These are phyloP conservation scores for Aphelinus certus DNA, from an alignment of 1,140 invertebrate genomes.

Conservation along the genomic window DNA sequence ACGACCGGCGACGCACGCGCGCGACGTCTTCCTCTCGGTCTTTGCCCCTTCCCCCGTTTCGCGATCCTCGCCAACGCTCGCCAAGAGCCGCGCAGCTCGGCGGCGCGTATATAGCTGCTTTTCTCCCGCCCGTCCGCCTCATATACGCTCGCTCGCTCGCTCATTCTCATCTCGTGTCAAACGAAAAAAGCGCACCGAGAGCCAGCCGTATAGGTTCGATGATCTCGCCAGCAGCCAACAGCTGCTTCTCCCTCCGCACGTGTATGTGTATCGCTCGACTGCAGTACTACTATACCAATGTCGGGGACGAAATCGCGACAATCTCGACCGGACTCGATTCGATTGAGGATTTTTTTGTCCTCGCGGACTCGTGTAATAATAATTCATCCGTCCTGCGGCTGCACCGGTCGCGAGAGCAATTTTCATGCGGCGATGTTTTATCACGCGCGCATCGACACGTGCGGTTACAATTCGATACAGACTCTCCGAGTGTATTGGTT, in stretches of 20 bases:
- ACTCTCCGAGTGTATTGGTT: no score
- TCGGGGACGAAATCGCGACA: slow-evolving; percentile 26
- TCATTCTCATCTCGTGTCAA: no score
- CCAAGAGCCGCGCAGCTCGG: neutral
- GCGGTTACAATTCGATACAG: no score
- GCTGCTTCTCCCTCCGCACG: slow-evolving; percentile 2
- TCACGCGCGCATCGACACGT: no score
- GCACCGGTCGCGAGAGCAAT: no score
- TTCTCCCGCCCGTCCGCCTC: neutral
- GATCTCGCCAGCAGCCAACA: slow-evolving; percentile 16
- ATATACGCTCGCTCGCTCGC: no score
- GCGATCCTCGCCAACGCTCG: no score
- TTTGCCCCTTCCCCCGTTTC: neutral
- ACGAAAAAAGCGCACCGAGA: slow-evolving; percentile 10
- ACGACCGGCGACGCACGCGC: neutral
- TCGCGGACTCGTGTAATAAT: no score
- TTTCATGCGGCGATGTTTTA: no score
- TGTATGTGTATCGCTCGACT: neutral
- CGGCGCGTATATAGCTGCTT: neutral
- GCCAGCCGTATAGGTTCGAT: slow-evolving; percentile 16
- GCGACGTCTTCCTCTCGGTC: neutral
- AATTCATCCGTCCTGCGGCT: no score
- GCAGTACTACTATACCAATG: slow-evolving; percentile 1
- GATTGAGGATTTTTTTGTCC: no score
- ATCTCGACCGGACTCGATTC: slow-evolving; percentile 16